Conservation (phyloP, 1,140 invertebrate genomes). For the Drosophila mayri region DNA sequence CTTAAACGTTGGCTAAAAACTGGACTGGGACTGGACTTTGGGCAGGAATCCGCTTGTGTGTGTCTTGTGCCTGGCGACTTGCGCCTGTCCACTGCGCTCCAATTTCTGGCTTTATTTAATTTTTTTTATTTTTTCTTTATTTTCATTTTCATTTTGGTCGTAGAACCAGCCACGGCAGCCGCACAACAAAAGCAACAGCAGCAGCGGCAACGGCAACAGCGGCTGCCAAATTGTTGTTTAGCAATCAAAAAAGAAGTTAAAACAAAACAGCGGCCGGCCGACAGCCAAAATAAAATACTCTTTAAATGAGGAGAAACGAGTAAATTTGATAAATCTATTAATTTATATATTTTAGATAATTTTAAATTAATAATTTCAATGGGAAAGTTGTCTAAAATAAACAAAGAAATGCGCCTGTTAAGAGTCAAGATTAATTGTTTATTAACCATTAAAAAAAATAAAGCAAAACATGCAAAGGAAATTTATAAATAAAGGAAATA, state of each 20-base stretch:
- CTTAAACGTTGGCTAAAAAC: constrained; percentile 37
- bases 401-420: neutral
- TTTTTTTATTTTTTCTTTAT: constrained; percentile 12
- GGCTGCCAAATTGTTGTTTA: constrained; percentile 71
- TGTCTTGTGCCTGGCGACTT: constrained; percentile 38
- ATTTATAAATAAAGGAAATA: neutral
- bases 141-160: constrained; percentile 42
- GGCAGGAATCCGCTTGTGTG: constrained; percentile 21
- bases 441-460: neutral
- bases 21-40: constrained; percentile 59
- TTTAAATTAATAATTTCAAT: neutral
- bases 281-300: constrained; percentile 27
- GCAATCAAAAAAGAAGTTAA: constrained; percentile 72
- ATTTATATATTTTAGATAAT: neutral
- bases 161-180: constrained; percentile 59
- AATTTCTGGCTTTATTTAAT: constrained; percentile 51
- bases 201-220: constrained; percentile 34
- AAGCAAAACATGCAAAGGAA: no score
- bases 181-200: constrained; percentile 24
- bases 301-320: neutral
- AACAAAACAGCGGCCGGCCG: constrained; percentile 37
- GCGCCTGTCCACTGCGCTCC: constrained; percentile 57
- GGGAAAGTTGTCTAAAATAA: neutral
- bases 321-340: neutral
- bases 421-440: neutral